These are phyloP conservation scores for Meandrusa payeni DNA, from an alignment of 2,888 invertebrate genomes.

Conservation along the genomic window DNA sequence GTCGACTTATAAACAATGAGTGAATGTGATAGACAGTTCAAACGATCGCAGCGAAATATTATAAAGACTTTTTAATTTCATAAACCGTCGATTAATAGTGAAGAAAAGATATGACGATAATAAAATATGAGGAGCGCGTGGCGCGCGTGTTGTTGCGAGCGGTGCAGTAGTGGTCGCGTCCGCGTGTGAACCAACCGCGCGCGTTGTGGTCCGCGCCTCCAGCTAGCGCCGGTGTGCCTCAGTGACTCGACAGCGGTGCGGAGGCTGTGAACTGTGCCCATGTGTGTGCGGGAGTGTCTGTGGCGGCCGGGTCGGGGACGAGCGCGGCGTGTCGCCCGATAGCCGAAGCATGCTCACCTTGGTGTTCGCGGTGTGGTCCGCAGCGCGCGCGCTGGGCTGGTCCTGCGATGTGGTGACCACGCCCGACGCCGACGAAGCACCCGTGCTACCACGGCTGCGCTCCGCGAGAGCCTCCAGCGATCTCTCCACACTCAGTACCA, in stretches of 20 bases:
- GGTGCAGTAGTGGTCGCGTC: slow-evolving; percentile 60
- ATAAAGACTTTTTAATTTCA: slow-evolving; percentile 37
- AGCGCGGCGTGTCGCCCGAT: slow-evolving; percentile 54
- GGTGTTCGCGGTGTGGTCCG: slow-evolving; percentile 83
- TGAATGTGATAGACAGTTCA: slow-evolving; percentile 34
- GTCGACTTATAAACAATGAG: slow-evolving; percentile 31
- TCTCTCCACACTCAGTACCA: slow-evolving; percentile 72
- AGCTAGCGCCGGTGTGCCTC: slow-evolving; percentile 13
- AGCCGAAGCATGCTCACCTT: slow-evolving; percentile 80
- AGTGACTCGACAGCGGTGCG: slow-evolving; percentile 12
- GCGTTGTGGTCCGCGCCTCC: slow-evolving; percentile 43
- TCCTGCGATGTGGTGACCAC: slow-evolving; percentile 53
- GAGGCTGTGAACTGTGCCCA: slow-evolving; percentile 49
- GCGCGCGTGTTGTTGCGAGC: slow-evolving; percentile 47
- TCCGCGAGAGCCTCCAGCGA: slow-evolving; percentile 75
- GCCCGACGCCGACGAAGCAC: slow-evolving; percentile 64
- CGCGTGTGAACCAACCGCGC: slow-evolving; percentile 59
- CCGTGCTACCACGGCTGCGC: slow-evolving; percentile 67
- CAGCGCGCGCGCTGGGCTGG: slow-evolving; percentile 81
- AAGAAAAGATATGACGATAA: slow-evolving; percentile 63
- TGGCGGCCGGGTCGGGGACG: slow-evolving; percentile 55
- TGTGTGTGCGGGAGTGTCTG: slow-evolving; percentile 54
- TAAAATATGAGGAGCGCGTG: slow-evolving; percentile 51
- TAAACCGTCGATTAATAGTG: slow-evolving; percentile 33
- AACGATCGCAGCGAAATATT: slow-evolving; percentile 21